Evolutionary conservation across 2,797 vertebrate species (phyloP), one percentile per base, ranked within the genome.

Genomic region (Rhodeus uyekii): DNA sequence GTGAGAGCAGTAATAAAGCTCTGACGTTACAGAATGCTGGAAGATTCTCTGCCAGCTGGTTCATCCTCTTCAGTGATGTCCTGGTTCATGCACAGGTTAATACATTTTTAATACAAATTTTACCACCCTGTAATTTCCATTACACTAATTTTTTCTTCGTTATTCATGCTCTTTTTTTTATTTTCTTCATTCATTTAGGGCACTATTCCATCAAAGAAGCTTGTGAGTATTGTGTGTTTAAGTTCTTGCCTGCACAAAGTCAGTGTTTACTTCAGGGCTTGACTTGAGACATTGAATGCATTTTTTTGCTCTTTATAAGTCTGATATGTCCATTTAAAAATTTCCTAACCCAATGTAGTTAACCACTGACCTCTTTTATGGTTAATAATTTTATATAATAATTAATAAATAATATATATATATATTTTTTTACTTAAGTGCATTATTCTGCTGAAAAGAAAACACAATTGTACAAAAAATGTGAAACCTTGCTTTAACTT

Each of bases 31-130:
- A 97, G 91, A 97, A 98, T 0, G 96, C 98, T 0, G 97, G 97
- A 12, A 94, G 97, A 16, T 99, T 99, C 91, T 98, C 98, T 75
- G 96, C 96, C 60, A 98, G 98, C 87, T 97, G 97, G 96, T 99
- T 99, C 90, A 98, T 99, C 80, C 95, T 99, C 77, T 99, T 99
- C 89, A 99, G 94, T 1, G 97, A 99, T 44, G 94, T 95, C 12
- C 92, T 99, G 81, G 97, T 99, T 44, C 98, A 99, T 77, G 96
- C 96, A 76, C 98, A 99, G 97, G 98, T 99, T 92, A 86, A 50
- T 46, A 55, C 2, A 38, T 14, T 38, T 16, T 44, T 8, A 65
- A 5, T 18, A 42, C 16, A 38, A 38, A 2, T 32, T 24, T 81
- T 9, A 34, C 13, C 32, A 34, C 60, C 8, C 22, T 63, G 24